phyloP scores from a whole-genome alignment of 2,888 invertebrate species.

The Amiota communis region DNA sequence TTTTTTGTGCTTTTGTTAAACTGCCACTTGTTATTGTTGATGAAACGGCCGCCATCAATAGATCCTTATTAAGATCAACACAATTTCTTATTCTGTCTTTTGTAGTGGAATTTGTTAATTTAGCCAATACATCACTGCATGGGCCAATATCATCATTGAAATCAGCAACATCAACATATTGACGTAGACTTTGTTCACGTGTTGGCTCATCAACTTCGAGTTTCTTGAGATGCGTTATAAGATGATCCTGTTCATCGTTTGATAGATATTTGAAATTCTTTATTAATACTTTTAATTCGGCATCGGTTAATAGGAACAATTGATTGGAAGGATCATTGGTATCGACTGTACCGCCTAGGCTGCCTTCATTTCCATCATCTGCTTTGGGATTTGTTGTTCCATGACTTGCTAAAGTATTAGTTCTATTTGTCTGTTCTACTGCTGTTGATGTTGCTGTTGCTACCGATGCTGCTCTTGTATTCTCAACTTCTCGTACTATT shows the following conservation, averaged over 20 bases:
- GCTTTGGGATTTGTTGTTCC: neutral
- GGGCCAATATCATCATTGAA: slow-evolving; percentile 55
- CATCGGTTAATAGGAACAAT: slow-evolving; percentile 85
- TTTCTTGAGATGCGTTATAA: slow-evolving; percentile 87
- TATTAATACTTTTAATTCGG: slow-evolving; percentile 84
- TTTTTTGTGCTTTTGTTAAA: too few species aligned
- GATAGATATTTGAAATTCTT: slow-evolving; percentile 88
- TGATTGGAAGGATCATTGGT: slow-evolving; percentile 66
- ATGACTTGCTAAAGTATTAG: neutral
- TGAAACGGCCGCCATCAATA: too few species aligned
- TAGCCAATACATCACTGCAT: slow-evolving; percentile 51
- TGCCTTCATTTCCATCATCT: slow-evolving; percentile 54
- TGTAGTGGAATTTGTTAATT: slow-evolving; percentile 7
- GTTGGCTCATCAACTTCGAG: slow-evolving; percentile 83
- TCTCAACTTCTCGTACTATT: slow-evolving; percentile 60
- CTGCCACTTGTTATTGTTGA: neutral
- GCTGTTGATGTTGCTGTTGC: slow-evolving; percentile 45
- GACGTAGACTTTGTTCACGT: slow-evolving; percentile 84
- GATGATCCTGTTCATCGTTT: slow-evolving; percentile 86
- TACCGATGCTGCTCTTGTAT: slow-evolving; percentile 43
- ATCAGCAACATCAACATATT: slow-evolving; percentile 80
- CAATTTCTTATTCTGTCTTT: slow-evolving; percentile 27
- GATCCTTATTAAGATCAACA: slow-evolving; percentile 26
- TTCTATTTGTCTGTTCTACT: too few species aligned
- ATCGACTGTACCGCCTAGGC: slow-evolving; percentile 44